A percentile compares a stretch with the other conserved stretches of the same genome.
phyloP scores from a whole-genome alignment of 2,797 vertebrate genomes.

The Sphenodon punctatus region DNA sequence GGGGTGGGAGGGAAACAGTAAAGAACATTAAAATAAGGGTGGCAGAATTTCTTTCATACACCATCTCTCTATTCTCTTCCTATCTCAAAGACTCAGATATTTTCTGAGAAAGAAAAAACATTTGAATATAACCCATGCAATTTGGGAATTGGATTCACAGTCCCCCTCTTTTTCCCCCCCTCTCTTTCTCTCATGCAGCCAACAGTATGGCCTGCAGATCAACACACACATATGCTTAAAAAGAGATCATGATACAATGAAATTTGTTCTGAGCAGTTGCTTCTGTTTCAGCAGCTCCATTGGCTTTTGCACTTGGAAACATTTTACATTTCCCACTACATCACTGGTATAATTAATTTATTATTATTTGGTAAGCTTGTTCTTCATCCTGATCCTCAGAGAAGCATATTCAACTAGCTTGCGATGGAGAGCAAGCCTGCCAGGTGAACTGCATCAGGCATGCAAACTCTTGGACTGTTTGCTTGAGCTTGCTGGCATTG shows the following conservation, averaged over 20 bases:
- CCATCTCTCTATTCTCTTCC: not conserved
- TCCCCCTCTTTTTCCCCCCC: not conserved
- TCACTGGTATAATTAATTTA: not conserved
- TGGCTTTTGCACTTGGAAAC: not conserved
- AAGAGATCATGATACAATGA: not conserved
- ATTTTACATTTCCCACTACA: not conserved
- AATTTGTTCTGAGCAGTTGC: not conserved
- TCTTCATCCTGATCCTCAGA: conserved; percentile 3
- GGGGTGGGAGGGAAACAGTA: not conserved
- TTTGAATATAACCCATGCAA: not conserved
- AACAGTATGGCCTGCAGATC: not conserved
- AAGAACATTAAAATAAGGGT: not conserved
- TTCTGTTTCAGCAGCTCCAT: not conserved
- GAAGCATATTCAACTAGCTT: conserved; percentile 8
- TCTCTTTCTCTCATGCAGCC: not conserved
- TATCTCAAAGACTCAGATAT: not conserved
- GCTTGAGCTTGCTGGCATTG: accelerated
- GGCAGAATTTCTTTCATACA: not conserved
- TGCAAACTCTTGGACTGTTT: not conserved
- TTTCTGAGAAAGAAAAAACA: not conserved
- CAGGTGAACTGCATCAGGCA: not conserved
- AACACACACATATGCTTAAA: not conserved
- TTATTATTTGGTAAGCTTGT: not conserved
- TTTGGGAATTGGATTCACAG: not conserved
- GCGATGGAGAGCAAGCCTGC: not conserved